Base-by-base conservation (phyloP, 1,140 invertebrate species). In the Cydia amplana region DNA sequence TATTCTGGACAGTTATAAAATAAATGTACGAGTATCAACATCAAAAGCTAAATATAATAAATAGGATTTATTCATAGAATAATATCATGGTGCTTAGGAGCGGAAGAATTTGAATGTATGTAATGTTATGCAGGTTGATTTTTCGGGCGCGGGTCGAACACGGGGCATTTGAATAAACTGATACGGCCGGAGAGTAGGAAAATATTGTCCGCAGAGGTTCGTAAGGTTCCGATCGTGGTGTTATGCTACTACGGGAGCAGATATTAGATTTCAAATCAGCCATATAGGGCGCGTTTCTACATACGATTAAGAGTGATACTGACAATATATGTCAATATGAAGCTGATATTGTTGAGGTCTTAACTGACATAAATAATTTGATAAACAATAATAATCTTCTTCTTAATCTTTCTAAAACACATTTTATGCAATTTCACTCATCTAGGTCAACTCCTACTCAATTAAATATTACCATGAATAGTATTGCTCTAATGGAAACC, bases 91-190 rank as follows among this genome's bases (percentile, higher is more conserved):
- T 90, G 82, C 86, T 85, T 76, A 82, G 82, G 85, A 84, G 83
- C 81, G 83, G 83, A 91, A 87, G 86, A 91, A 90, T 92, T 91
- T 91, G 89, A 91, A 92, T 91, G 90, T 91, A 87, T 90, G 89
- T 91, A 92, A 91, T 90, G 85, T 89, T 90, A 91, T 92, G 89
- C 91, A 90, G 91, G 88, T 89, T 91, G 91, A 91, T 90, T 90
- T 88, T 90, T 89, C 90, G 87, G 89, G 88, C 83, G 75, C 82
- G 88, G 91, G 88, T 91, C 88, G 83, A 86, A 87, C 86, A 90
- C 67, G 81, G 78, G 86, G 85, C 88, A 92, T 92, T 92, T 92
- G 91, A 92, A 92, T 92, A 92, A 92, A 92, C 88, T 86, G 89
- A 92, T 92, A 92, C 88, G 83, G 83, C 81, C 82, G 85, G 79